These are phyloP conservation scores for Polypterus bichir DNA, from an alignment of 2,113 vertebrate species.

Conservation along the genomic window DNA sequence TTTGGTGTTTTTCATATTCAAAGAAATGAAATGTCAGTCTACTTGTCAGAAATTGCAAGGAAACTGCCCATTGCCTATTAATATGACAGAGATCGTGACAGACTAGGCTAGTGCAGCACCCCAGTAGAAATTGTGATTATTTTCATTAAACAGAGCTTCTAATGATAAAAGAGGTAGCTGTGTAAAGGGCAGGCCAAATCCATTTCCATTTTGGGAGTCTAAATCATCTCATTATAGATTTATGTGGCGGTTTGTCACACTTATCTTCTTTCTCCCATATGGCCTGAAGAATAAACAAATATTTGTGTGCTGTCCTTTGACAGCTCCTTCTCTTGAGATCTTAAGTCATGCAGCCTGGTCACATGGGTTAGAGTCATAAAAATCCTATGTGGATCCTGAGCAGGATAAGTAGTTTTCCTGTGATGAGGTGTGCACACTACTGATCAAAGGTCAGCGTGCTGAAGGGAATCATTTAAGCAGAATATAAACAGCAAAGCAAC, in stretches of 20 bases:
- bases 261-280: background rate
- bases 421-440: too few relatives aligned
- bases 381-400: too few relatives aligned
- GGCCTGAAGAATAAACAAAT: too few relatives aligned
- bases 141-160: conserved; percentile 35
- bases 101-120: conserved; percentile 34
- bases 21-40: conserved; percentile 65
- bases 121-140: conserved; percentile 47
- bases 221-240: background rate
- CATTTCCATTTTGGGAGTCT: background rate
- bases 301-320: too few relatives aligned
- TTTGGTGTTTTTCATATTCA: conserved; percentile 54
- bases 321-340: too few relatives aligned
- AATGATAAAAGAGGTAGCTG: conserved; percentile 18
- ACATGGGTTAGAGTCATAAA: too few relatives aligned
- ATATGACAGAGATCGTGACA: conserved; percentile 48
- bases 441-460: too few relatives aligned
- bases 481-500: too few relatives aligned
- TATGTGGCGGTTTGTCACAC: background rate
- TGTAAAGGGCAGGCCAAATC: conserved; percentile 17
- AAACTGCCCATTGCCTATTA: conserved; percentile 44
- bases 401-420: too few relatives aligned
- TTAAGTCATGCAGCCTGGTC: too few relatives aligned
- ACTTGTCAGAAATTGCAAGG: conserved; percentile 45
- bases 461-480: too few relatives aligned